Evolutionary conservation across 1,140 invertebrate genomes (phyloP).

Genomic region (Stegodyphus dumicola): DNA sequence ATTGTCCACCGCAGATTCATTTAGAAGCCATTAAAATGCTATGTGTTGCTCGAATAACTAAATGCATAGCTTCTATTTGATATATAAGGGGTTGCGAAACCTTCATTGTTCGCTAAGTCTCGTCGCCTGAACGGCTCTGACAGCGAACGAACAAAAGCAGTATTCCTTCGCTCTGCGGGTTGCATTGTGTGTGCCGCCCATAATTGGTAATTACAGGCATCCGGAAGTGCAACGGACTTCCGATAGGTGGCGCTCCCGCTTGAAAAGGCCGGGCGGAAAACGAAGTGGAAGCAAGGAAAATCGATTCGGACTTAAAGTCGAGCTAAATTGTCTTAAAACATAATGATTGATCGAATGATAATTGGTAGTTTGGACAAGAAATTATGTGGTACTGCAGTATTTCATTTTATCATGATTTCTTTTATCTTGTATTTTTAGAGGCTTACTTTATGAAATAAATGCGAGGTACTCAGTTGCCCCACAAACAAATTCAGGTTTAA

Average conservation of each 20-base stretch:
- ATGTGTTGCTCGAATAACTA: no score
- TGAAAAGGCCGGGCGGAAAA: neutral
- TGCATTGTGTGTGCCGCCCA: neutral
- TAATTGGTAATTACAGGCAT: slow-evolving; percentile 4
- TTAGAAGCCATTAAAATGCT: no score
- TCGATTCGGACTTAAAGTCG: neutral
- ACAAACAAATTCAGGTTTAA: no score
- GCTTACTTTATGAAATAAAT: no score
- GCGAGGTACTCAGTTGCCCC: no score
- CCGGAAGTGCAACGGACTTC: slow-evolving; percentile 1
- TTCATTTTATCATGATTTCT: no score
- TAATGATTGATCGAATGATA: no score
- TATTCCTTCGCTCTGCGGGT: neutral
- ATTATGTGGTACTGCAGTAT: no score
- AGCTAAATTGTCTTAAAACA: neutral
- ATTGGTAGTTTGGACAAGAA: no score
- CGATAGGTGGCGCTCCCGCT: neutral
- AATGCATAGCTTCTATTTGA: neutral
- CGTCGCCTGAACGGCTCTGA: neutral
- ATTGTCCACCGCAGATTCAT: no score
- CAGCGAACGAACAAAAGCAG: neutral
- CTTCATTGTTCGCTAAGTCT: neutral
- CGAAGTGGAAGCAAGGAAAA: no score
- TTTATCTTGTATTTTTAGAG: no score
- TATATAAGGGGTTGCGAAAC: neutral